A percentile compares a stretch with the other conserved stretches of the same genome.
Conservation (phyloP, 2,888 invertebrate genomes). For the Leptinotarsa peninsularis region DNA sequence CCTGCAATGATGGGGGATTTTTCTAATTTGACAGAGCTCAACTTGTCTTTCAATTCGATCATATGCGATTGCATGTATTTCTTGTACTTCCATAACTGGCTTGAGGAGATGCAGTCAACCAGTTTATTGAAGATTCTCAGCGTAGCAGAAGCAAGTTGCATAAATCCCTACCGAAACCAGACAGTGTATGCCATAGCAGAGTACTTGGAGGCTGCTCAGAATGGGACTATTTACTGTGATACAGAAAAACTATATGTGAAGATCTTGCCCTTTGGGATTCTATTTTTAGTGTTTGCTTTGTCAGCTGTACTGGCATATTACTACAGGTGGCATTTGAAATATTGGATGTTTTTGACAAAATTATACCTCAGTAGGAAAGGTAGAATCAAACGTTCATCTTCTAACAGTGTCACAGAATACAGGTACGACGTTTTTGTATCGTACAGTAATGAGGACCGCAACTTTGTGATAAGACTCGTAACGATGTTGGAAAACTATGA, state of each 20-base stretch:
- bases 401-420: slow-evolving; percentile 60
- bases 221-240: slow-evolving; percentile 43
- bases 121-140: slow-evolving; percentile 12
- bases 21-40: slow-evolving; percentile 65
- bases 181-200: slow-evolving; percentile 49
- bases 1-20: slow-evolving; percentile 72
- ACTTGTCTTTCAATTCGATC: slow-evolving; percentile 70
- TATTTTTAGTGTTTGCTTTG: slow-evolving; percentile 66
- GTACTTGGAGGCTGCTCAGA: slow-evolving; percentile 45
- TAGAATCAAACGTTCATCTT: slow-evolving; percentile 53
- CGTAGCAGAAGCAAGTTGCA: slow-evolving; percentile 19
- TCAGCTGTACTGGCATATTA: slow-evolving; percentile 63
- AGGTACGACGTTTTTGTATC: slow-evolving; percentile 74
- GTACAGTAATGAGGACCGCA: slow-evolving; percentile 72
- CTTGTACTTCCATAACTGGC: slow-evolving; percentile 30
- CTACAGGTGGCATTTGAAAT: slow-evolving; percentile 68
- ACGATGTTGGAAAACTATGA: slow-evolving; percentile 72
- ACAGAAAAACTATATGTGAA: slow-evolving; percentile 34
- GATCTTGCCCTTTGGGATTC: slow-evolving; percentile 45
- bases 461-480: slow-evolving; percentile 73
- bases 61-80: slow-evolving; percentile 68
- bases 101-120: background rate
- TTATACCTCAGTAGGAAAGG: slow-evolving; percentile 68
- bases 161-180: slow-evolving; percentile 13
- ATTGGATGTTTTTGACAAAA: slow-evolving; percentile 71